A percentile compares a stretch with the other conserved stretches of the same genome.
Evolutionary conservation across 2,888 invertebrate genomes (phyloP).

Genomic region (Ochropleura leucogaster): DNA sequence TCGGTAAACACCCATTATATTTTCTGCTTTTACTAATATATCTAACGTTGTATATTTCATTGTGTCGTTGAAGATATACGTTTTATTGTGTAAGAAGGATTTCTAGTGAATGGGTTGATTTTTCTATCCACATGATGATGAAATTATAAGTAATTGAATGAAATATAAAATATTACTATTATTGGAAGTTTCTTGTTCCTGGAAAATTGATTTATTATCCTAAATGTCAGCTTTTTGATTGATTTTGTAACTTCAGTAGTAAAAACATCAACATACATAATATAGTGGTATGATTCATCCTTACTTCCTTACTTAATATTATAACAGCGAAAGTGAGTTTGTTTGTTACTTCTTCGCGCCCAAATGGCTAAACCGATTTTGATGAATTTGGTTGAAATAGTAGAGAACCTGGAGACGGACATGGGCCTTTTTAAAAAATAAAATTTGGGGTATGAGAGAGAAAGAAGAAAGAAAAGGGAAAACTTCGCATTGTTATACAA

Average conservation of each 20-base stretch:
- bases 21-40: constrained; percentile 16
- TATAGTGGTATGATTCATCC: not conserved
- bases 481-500: too few relatives aligned
- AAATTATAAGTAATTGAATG: not conserved
- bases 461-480: too few relatives aligned
- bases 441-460: too few relatives aligned
- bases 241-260: not conserved
- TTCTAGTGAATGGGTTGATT: not conserved
- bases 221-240: constrained; percentile 4
- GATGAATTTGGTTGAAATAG: too few relatives aligned
- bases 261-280: not conserved
- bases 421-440: too few relatives aligned
- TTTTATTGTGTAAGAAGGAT: not conserved
- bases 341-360: too few relatives aligned
- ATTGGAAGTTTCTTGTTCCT: not conserved
- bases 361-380: too few relatives aligned
- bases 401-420: too few relatives aligned
- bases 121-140: not conserved
- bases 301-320: too few relatives aligned
- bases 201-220: not conserved
- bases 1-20: constrained; percentile 29
- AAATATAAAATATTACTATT: not conserved
- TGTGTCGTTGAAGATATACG: not conserved
- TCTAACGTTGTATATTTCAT: not conserved
- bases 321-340: too few relatives aligned